Evolutionary conservation across 64 coral and sea anemone genomes (phyloP), one percentile per base, ranked within the genome.

Genomic region (Pocillopora damicornis): DNA sequence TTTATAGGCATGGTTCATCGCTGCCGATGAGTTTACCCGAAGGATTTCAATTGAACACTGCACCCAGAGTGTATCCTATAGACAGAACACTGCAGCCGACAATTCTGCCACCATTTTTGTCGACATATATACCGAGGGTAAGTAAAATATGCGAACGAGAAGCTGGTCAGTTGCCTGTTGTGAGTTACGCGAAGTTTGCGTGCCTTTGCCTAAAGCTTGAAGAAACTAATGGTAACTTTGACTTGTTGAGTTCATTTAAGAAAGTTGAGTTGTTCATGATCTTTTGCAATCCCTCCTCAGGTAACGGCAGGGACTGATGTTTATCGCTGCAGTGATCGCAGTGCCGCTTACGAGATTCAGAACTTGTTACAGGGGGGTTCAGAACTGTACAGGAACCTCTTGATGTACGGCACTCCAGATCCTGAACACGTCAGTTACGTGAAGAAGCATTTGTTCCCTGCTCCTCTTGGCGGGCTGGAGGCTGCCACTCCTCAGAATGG

Each of bases 51-150:
- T 11, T 73, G 11, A 56, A 85, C 38, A 3, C 20, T 51, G 37
- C 22, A 58, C 75, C 89, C 35, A 86, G 63, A 79, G 92, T 81
- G 16, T 84, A 78, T 80, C 94, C 94, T 11, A 37, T 95, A 20
- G 61, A 88, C 58, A 87, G 97, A 86, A 63, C 67, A 11, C 73
- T 95, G 45, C 88, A 93, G 79, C 93, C 93, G 1, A 95, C 93
- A 17, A 45, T 75, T 67, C 42, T 92, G 45, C 93, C 97, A 2
- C 64, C 90, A 25, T 87, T 99, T 78, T 91, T 99, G 11, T 37
- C 90, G 38, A 76, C 93, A 13, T 99, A 95, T 75, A 62, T 99
- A 58, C 97, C 97, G 15, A 99, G 84, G 88, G 97, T 99, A 89
- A 86, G 76, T 76, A 4, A 71, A 42, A 16, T 6, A 9, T 73